phyloP scores from a whole-genome alignment of 2,113 vertebrate genomes.

The Pelmatolapia mariae region DNA sequence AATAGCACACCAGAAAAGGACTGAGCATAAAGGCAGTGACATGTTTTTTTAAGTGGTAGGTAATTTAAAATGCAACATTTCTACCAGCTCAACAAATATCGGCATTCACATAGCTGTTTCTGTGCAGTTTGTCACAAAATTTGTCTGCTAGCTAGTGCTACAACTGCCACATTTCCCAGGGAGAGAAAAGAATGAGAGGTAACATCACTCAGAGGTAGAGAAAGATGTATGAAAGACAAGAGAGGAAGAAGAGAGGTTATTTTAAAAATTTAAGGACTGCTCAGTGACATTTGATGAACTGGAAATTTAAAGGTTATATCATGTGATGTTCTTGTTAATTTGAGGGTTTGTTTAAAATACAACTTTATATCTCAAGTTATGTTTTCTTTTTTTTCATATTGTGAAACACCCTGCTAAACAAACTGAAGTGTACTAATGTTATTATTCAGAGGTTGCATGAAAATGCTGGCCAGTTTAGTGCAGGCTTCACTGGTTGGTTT shows the following conservation, averaged over 20 bases:
- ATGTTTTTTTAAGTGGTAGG: neutral
- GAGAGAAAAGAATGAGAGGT: neutral
- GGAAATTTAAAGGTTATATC: neutral
- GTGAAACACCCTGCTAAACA: neutral
- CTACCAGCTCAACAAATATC: neutral
- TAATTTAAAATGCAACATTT: neutral
- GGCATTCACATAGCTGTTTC: neutral
- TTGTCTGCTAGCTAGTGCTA: fast-evolving
- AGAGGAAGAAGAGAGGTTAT: neutral
- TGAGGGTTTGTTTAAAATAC: neutral
- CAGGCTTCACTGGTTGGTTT: neutral
- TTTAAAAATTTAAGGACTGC: neutral
- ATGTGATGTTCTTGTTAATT: neutral
- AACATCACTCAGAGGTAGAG: neutral
- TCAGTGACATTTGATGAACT: neutral
- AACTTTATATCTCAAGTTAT: neutral
- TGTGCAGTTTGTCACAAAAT: neutral
- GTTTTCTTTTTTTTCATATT: neutral
- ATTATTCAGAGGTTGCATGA: neutral
- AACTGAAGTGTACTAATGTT: neutral
- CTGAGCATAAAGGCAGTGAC: neutral
- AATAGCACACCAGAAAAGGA: neutral
- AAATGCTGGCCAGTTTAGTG: neutral
- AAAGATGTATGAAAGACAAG: neutral
- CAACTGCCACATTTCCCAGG: neutral